Percentiles rank a stretch among this genome's conserved stretches.
Evolutionary conservation across 2,888 invertebrate species (phyloP).

Genomic region (Myopa tessellatipennis): DNA sequence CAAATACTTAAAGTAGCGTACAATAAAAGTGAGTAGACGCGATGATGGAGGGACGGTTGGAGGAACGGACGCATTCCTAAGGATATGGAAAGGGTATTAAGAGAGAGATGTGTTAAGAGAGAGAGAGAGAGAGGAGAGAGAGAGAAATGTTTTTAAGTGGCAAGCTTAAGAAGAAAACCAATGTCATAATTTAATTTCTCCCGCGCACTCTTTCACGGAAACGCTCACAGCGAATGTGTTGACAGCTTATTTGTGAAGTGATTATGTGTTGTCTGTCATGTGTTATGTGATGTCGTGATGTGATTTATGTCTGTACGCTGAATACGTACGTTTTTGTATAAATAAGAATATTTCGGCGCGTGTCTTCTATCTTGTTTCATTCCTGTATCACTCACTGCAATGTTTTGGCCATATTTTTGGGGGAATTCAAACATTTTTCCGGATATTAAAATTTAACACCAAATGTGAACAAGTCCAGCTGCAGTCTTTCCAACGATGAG

Average conservation of each 20-base stretch:
- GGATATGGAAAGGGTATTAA: not conserved
- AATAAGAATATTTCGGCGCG: not conserved
- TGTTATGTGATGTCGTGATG: not conserved
- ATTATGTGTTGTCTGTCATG: conserved; percentile 20
- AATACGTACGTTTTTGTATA: not conserved
- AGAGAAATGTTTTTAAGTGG: conserved; percentile 10
- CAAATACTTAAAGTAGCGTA: conserved; percentile 6
- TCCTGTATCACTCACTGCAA: not conserved
- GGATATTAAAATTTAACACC: not conserved
- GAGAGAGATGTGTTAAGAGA: not conserved
- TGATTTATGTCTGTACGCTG: not conserved
- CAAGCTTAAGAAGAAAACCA: conserved; percentile 10
- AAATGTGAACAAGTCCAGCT: not conserved
- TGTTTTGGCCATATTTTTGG: not conserved
- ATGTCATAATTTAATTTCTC: conserved; percentile 7
- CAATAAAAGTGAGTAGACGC: not conserved
- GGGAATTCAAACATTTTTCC: not conserved
- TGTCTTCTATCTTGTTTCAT: not conserved
- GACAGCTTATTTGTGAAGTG: conserved; percentile 29
- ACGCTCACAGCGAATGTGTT: conserved; percentile 16
- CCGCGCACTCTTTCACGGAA: not conserved
- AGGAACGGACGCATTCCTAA: not conserved
- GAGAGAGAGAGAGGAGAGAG: not conserved
- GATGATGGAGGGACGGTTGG: not conserved
- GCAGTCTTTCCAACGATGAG: not conserved